phyloP scores from a whole-genome alignment of 2,113 vertebrate species.

The Paratilapia polleni region DNA sequence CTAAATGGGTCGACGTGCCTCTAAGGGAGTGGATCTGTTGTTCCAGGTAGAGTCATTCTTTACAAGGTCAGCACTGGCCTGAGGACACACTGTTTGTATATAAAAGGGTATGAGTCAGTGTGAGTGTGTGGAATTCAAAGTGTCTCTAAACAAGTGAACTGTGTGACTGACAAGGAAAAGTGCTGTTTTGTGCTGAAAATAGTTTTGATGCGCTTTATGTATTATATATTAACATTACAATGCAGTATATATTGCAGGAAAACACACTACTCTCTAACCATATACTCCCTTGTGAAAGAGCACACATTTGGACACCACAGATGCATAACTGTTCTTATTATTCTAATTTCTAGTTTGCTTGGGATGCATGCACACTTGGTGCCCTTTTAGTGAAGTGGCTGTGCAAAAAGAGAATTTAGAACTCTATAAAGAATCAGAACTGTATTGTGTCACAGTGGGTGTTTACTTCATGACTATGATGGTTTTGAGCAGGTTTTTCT shows the following conservation, averaged over 20 bases:
- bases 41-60: slow-evolving; percentile 34
- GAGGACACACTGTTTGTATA: slow-evolving; percentile 10
- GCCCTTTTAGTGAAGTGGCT: not conserved
- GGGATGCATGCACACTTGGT: not conserved
- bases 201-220: not conserved
- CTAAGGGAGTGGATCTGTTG: slow-evolving; percentile 18
- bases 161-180: not conserved
- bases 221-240: not conserved
- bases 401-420: not conserved
- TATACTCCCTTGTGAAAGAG: slow-evolving; percentile 4
- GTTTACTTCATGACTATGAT: not conserved
- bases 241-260: not conserved
- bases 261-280: not conserved
- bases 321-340: not conserved
- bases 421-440: not conserved
- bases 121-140: not conserved
- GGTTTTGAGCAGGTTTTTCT: not conserved
- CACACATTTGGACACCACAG: not conserved
- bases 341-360: not conserved
- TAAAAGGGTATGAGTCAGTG: not conserved
- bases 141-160: slow-evolving; percentile 4
- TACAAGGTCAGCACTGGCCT: slow-evolving; percentile 46
- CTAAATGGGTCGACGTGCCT: slow-evolving; percentile 58
- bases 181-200: not conserved
- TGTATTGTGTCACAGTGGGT: not conserved